Percentiles rank a stretch among this genome's conserved stretches.
These are phyloP conservation scores for Antidorcas marsupialis DNA, from an alignment of 2,113 vertebrate species.

Conservation along the genomic window DNA sequence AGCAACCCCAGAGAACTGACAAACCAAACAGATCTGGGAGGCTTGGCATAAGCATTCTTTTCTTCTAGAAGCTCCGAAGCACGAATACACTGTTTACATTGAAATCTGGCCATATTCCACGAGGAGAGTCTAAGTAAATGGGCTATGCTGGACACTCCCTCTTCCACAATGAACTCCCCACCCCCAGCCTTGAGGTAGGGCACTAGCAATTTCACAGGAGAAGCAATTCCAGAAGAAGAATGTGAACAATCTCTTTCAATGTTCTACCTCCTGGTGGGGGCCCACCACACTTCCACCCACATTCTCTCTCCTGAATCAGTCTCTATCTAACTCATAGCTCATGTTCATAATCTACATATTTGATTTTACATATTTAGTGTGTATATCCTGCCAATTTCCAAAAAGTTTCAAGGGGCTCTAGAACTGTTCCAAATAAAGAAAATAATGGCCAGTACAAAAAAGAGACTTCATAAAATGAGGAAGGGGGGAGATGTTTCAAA, in stretches of 20 bases:
- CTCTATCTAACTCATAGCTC: neutral
- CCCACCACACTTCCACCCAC: neutral
- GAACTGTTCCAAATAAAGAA: neutral
- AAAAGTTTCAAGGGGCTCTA: neutral
- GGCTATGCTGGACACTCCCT: neutral
- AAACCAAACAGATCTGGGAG: neutral
- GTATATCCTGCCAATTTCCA: neutral
- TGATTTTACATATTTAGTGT: neutral
- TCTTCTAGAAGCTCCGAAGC: neutral
- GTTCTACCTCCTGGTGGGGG: neutral
- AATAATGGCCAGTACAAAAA: neutral
- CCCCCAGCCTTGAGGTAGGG: neutral
- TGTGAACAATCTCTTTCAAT: neutral
- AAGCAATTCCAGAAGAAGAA: neutral
- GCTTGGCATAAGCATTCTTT: neutral
- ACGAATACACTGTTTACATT: neutral
- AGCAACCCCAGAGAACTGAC: neutral
- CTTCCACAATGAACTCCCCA: neutral
- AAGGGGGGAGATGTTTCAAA: neutral
- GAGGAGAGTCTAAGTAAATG: neutral
- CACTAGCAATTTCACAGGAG: neutral
- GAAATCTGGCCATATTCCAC: neutral
- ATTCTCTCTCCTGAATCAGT: neutral
- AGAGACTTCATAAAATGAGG: neutral
- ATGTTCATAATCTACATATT: neutral